phyloP scores from a whole-genome alignment of 2,888 invertebrate genomes.

The Perithous albicinctus region DNA sequence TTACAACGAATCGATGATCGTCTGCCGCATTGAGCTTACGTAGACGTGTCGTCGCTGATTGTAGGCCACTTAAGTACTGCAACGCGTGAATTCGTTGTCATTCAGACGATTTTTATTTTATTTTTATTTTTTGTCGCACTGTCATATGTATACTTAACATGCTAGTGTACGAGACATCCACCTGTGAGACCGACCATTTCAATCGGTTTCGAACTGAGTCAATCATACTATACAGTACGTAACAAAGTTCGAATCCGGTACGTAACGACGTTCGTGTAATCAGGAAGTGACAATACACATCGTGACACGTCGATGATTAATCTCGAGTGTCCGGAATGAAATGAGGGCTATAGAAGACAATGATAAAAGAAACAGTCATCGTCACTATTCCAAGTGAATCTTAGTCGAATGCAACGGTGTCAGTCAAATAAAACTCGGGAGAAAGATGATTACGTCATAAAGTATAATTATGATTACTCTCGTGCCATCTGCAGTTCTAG shows the following conservation, averaged over 20 bases:
- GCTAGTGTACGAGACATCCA: slow-evolving; percentile 11
- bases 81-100: slow-evolving; percentile 34
- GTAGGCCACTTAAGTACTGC: slow-evolving; percentile 25
- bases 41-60: slow-evolving; percentile 10
- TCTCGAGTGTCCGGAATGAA: slow-evolving; percentile 27
- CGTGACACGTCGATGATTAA: slow-evolving; percentile 38
- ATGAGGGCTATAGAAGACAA: slow-evolving; percentile 29
- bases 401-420: not conserved
- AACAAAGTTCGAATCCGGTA: not conserved
- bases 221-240: slow-evolving; percentile 9
- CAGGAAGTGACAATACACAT: slow-evolving; percentile 32
- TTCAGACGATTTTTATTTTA: slow-evolving; percentile 14
- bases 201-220: slow-evolving; percentile 13
- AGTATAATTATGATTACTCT: slow-evolving; percentile 40
- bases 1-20: slow-evolving; percentile 53
- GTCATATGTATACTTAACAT: not conserved
- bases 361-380: not conserved
- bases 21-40: slow-evolving; percentile 13
- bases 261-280: slow-evolving; percentile 24
- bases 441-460: slow-evolving; percentile 55
- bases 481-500: not conserved
- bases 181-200: not conserved
- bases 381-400: slow-evolving; percentile 1
- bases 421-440: slow-evolving; percentile 5
- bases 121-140: not conserved